Percentiles rank a stretch among this genome's conserved stretches.
These are phyloP conservation scores for Ectemnius lituratus DNA, from an alignment of 2,888 invertebrate species.

Conservation along the genomic window DNA sequence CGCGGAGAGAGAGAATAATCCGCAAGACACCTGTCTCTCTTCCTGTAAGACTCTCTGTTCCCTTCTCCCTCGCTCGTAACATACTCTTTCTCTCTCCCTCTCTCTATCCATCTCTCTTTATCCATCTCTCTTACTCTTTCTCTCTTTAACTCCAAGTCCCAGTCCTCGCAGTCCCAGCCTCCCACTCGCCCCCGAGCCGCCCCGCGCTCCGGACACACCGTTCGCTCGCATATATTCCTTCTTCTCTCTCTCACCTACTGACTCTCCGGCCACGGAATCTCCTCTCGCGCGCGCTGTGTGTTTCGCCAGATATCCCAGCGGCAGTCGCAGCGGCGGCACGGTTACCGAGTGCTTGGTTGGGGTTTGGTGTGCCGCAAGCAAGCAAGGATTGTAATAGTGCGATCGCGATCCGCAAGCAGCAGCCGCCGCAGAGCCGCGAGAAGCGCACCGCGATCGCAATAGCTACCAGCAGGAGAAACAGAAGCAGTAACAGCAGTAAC, in stretches of 20 bases:
- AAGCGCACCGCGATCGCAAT: neutral
- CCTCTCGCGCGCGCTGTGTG: neutral
- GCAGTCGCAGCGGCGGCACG: neutral
- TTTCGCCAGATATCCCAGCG: constrained; percentile 4
- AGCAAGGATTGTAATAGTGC: neutral
- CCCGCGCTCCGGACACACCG: too few relatives aligned
- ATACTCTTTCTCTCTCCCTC: neutral
- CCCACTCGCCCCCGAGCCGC: too few relatives aligned
- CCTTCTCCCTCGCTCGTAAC: neutral
- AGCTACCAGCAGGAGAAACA: neutral
- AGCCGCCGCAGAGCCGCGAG: neutral
- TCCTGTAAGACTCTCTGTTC: neutral
- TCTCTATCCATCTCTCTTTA: neutral
- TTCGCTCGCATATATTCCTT: too few relatives aligned
- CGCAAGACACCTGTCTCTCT: neutral
- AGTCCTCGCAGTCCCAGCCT: too few relatives aligned
- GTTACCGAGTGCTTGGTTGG: neutral
- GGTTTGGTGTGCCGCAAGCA: neutral
- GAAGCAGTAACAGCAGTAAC: neutral
- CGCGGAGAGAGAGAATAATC: too few relatives aligned
- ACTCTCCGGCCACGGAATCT: neutral
- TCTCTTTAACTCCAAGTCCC: neutral
- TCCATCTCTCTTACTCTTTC: neutral
- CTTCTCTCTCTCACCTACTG: too few relatives aligned
- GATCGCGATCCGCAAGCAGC: neutral